Evolutionary conservation across 35 echinoderm and acorn worm species (phyloP), one percentile per base, ranked within the genome.

Genomic region (Anneissia japonica): DNA sequence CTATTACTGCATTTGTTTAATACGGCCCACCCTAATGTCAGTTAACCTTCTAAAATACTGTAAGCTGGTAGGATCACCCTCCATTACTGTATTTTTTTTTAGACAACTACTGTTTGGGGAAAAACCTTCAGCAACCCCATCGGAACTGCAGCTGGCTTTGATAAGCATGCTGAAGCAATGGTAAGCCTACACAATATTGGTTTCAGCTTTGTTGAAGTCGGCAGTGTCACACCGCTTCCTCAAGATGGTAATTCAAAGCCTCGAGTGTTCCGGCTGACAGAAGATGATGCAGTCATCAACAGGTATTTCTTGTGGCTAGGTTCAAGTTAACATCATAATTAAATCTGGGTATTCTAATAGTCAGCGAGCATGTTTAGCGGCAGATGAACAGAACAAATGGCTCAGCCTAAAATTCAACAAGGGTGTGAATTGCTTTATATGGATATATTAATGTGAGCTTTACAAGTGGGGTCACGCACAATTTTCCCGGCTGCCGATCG

Each of bases 161-260:
- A 99, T 46, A 99, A 99, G 81, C 96, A 99, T 87, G 96, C 96
- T 9, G 92, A 99, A 41, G 96, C 92, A 19, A 94, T 94, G 89
- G 74, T 84, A 55, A 90, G 92, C 19, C 85, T 99, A 36, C 92
- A 91, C n/a, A 99, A 88, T 79, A 92, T 92, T 64, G 96, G 96
- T 0, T 99, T 99, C 85, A 92, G 96, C 14, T 99, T 99, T 80
- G 90, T 99, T 23, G 96, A 99, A 64, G 86, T 99, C 9, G 96
- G 96, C n/a, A 99, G 96, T 55, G 74, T 99, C 64, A 99, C 96
- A 76, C 96, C 96, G 36, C 92, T 92, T 86, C 96, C 96, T 33
- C 96, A 99, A 64, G 75, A 45, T 37, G 96, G 96, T 23, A 99
- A 99, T 81, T 83, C 96, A 41, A 93, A 94, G 86, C 96, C 96